Evolutionary conservation across 2,113 vertebrate species (phyloP).

Genomic region (Cyprinodon variegatus): DNA sequence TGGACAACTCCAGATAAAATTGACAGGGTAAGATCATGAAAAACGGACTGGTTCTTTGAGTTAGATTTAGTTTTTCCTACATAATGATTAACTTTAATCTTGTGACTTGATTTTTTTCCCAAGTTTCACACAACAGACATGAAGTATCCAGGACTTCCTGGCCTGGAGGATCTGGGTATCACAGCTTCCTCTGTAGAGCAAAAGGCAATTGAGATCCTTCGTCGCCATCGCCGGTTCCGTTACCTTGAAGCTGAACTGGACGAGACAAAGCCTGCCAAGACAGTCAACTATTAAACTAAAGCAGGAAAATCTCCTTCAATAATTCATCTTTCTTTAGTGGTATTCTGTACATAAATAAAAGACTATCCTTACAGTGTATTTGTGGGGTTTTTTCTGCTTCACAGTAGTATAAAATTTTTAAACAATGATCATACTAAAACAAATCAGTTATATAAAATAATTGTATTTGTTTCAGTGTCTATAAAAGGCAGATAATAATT

Average conservation of each 20-base stretch:
- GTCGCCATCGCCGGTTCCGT: constrained; percentile 88
- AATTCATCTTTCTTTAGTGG: constrained; percentile 40
- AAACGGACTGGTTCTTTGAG: not conserved
- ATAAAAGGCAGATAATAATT: too few species aligned
- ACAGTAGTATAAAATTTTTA: not conserved
- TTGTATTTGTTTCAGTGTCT: too few species aligned
- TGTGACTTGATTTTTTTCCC: not conserved
- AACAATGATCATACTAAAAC: not conserved
- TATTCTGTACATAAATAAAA: constrained; percentile 79
- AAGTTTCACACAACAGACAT: constrained; percentile 91
- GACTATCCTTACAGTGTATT: constrained; percentile 18
- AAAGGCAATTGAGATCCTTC: constrained; percentile 91
- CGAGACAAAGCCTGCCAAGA: constrained; percentile 86
- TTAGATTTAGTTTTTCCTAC: not conserved
- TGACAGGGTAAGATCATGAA: constrained; percentile 81
- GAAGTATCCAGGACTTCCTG: constrained; percentile 87
- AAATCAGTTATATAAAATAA: not conserved
- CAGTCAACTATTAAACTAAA: constrained; percentile 75
- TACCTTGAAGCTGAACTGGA: constrained; percentile 86
- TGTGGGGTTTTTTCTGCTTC: not conserved
- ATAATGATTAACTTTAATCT: not conserved
- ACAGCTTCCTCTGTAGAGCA: constrained; percentile 84
- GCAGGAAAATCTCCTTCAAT: not conserved
- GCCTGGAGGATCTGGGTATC: constrained; percentile 91
- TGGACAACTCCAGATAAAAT: constrained; percentile 93